Evolutionary conservation across 2,888 invertebrate genomes (phyloP).

Genomic region (Tinea trinotella): DNA sequence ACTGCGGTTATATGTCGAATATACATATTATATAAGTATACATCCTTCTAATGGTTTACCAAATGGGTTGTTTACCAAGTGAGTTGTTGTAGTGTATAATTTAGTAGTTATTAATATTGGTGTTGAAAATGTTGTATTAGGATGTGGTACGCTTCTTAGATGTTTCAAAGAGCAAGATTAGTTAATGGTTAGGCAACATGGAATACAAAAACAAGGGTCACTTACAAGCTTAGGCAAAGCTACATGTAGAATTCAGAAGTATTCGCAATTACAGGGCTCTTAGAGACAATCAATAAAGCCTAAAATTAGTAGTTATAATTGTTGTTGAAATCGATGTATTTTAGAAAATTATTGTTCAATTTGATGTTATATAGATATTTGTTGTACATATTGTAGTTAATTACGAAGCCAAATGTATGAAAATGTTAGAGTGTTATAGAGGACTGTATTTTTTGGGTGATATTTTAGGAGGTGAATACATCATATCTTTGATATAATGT

Average conservation of each 20-base stretch:
- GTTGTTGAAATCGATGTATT: constrained; percentile 70
- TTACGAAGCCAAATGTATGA: constrained; percentile 36
- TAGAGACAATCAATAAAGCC: constrained; percentile 35
- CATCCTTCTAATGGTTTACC: no score
- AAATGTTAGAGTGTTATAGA: constrained; percentile 62
- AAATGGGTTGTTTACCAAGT: no score
- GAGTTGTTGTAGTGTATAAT: no score
- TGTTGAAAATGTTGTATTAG: not conserved
- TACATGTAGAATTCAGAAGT: constrained; percentile 14
- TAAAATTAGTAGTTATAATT: constrained; percentile 53
- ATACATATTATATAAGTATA: no score
- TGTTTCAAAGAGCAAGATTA: not conserved
- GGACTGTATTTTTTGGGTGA: constrained; percentile 72
- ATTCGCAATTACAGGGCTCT: constrained; percentile 40
- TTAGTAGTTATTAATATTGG: not conserved
- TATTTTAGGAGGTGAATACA: constrained; percentile 52
- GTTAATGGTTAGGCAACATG: not conserved
- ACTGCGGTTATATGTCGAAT: no score
- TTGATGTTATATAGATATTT: constrained; percentile 72
- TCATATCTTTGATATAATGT: constrained; percentile 60
- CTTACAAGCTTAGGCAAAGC: not conserved
- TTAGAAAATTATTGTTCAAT: constrained; percentile 69
- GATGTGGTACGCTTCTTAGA: not conserved
- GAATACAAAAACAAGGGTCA: no score
- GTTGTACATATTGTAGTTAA: constrained; percentile 58